Conservation (phyloP, 2,113 vertebrate species). For the Scatophagus argus region DNA sequence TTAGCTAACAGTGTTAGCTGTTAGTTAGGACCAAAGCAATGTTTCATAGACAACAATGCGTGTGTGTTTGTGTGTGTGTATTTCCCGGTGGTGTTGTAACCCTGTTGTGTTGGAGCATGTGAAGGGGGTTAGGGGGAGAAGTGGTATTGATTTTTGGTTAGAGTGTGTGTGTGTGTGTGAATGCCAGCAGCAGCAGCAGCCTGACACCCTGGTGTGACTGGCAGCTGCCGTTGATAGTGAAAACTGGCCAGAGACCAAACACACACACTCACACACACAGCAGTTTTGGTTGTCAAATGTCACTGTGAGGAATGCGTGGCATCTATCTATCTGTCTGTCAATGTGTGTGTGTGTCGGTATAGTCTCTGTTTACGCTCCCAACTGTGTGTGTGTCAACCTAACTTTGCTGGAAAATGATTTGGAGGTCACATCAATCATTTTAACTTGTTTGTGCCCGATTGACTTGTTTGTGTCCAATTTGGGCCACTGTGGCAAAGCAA, state of each 20-base stretch:
- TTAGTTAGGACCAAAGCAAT: constrained; percentile 21
- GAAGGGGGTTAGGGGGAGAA: constrained; percentile 34
- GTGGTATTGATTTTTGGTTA: constrained; percentile 58
- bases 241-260: constrained; percentile 57
- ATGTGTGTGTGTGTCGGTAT: background rate
- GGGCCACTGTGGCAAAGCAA: background rate
- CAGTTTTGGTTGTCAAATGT: constrained; percentile 41
- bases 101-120: constrained; percentile 47
- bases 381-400: background rate
- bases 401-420: constrained; percentile 1
- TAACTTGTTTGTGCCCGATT: constrained; percentile 22
- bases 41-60: constrained; percentile 13
- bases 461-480: background rate
- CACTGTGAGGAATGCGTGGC: constrained; percentile 29
- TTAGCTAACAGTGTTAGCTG: constrained; percentile 3
- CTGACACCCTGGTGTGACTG: constrained; percentile 73
- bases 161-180: constrained; percentile 29
- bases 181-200: constrained; percentile 74
- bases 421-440: constrained; percentile 53
- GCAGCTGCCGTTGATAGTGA: constrained; percentile 79
- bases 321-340: background rate
- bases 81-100: constrained; percentile 31
- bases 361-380: background rate
- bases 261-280: constrained; percentile 31
- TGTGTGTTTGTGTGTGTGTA: background rate